Conservation (phyloP, 2,797 vertebrate species). For the Onychomys torridus region DNA sequence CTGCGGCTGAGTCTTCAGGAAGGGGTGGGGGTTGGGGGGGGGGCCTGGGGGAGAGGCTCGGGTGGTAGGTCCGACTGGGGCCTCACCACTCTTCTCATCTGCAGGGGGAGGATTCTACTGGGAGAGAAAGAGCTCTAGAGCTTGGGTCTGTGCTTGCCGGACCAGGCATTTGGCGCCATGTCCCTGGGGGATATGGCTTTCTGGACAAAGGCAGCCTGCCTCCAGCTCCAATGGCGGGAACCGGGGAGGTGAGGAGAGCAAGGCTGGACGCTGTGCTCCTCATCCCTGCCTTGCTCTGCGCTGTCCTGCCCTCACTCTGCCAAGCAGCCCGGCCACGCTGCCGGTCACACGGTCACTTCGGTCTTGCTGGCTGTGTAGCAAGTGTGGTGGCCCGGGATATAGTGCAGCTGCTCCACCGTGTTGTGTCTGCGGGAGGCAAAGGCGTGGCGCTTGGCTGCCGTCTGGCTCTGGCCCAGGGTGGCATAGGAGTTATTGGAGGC, state of each 20-base stretch:
- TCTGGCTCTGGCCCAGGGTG: slow-evolving; percentile 96
- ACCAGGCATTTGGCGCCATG: slow-evolving; percentile 4
- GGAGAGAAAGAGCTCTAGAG: not conserved
- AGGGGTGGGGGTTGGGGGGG: not conserved
- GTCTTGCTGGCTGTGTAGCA: slow-evolving; percentile 99
- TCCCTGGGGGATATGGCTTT: slow-evolving; percentile 67
- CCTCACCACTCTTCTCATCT: not conserved
- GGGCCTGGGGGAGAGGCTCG: not conserved
- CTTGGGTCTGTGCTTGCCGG: not conserved
- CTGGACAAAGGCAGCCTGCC: slow-evolving; percentile 29
- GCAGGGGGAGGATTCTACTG: not conserved
- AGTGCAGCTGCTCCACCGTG: slow-evolving; percentile 98
- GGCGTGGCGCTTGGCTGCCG: slow-evolving; percentile 95
- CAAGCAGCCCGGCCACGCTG: slow-evolving; percentile 65
- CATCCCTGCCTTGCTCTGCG: slow-evolving; percentile 75
- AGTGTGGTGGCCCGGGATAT: slow-evolving; percentile 96
- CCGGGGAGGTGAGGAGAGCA: not conserved
- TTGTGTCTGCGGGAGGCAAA: slow-evolving; percentile 98
- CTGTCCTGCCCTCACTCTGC: slow-evolving; percentile 61
- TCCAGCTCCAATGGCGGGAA: not conserved
- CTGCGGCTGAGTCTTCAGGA: slow-evolving; percentile 47
- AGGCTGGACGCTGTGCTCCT: not conserved
- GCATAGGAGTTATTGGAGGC: slow-evolving; percentile 97
- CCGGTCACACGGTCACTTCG: slow-evolving; percentile 98
- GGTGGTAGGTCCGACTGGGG: not conserved